Conservation (phyloP, 2,797 vertebrate species). For the Coranthus polyacanthus region DNA sequence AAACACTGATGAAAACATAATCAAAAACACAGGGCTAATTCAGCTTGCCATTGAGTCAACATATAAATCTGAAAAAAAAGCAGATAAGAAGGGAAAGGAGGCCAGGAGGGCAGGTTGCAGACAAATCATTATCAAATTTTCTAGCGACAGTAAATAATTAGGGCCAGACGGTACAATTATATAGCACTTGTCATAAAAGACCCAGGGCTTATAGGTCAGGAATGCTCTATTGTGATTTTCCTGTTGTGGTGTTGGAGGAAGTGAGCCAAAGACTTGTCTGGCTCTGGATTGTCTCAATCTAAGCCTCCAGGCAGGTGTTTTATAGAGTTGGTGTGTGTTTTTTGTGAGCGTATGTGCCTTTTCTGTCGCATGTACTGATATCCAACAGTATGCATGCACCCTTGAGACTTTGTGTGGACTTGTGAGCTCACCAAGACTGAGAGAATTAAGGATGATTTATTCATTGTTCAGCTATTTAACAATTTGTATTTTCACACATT, state of each 20-base stretch:
- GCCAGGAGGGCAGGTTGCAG: slow-evolving; percentile 42
- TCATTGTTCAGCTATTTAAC: slow-evolving; percentile 41
- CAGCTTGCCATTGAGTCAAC: slow-evolving; percentile 61
- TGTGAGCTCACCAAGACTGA: neutral
- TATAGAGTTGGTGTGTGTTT: slow-evolving; percentile 32
- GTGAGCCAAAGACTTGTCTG: slow-evolving; percentile 54
- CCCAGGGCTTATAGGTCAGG: slow-evolving; percentile 47
- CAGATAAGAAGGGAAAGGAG: slow-evolving; percentile 57
- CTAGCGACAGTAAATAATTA: slow-evolving; percentile 66
- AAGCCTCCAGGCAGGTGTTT: slow-evolving; percentile 68
- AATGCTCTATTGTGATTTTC: slow-evolving; percentile 46
- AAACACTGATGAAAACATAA: slow-evolving; percentile 83
- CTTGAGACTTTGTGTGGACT: slow-evolving; percentile 5
- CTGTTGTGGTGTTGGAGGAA: slow-evolving; percentile 48
- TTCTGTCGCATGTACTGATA: neutral
- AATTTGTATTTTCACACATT: slow-evolving; percentile 35
- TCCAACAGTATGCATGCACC: slow-evolving; percentile 13
- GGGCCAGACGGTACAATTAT: slow-evolving; percentile 69
- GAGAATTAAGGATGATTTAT: slow-evolving; percentile 34
- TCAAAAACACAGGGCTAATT: slow-evolving; percentile 75
- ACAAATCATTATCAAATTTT: slow-evolving; percentile 65
- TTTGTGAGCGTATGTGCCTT: slow-evolving; percentile 22
- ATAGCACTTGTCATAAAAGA: slow-evolving; percentile 63
- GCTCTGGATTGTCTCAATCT: slow-evolving; percentile 52
- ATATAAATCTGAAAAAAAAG: slow-evolving; percentile 63